Evolutionary conservation across 2,888 invertebrate species (phyloP).

Genomic region (Mimachlamys varia): DNA sequence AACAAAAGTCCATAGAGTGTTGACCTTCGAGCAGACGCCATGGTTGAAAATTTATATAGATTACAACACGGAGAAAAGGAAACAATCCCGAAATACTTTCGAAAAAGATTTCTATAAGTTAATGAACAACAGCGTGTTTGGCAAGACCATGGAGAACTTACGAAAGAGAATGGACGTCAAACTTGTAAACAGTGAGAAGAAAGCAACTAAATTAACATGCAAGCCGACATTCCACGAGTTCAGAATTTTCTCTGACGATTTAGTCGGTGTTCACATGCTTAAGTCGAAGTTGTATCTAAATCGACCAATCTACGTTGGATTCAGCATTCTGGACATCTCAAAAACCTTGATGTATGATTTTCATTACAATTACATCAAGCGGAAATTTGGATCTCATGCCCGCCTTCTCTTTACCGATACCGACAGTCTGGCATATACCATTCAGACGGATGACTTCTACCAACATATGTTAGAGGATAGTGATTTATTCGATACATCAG

Average conservation of each 20-base stretch:
- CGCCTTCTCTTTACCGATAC: neutral
- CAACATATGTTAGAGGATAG: neutral
- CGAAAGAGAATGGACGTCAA: slow-evolving; percentile 73
- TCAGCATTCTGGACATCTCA: slow-evolving; percentile 34
- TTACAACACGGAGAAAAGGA: slow-evolving; percentile 61
- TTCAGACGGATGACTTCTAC: neutral
- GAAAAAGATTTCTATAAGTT: slow-evolving; percentile 74
- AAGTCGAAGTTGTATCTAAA: neutral
- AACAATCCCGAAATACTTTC: slow-evolving; percentile 72
- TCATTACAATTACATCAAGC: slow-evolving; percentile 38
- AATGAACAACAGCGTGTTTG: slow-evolving; percentile 73
- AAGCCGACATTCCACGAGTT: neutral
- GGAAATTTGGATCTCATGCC: slow-evolving; percentile 28
- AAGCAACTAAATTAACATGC: slow-evolving; percentile 37
- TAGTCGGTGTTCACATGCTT: neutral
- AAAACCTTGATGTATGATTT: slow-evolving; percentile 38
- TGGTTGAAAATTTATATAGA: slow-evolving; percentile 78
- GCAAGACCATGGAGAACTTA: slow-evolving; percentile 80
- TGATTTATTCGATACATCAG: neutral
- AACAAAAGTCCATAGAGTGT: slow-evolving; percentile 67
- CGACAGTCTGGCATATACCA: slow-evolving; percentile 1
- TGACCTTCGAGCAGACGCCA: slow-evolving; percentile 70
- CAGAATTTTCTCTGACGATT: too few relatives aligned
- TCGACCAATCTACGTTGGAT: neutral
- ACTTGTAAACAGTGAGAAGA: slow-evolving; percentile 43